A percentile compares a stretch with the other conserved stretches of the same genome.
phyloP scores from a whole-genome alignment of 2,797 vertebrate genomes.

The Danio kyathit region DNA sequence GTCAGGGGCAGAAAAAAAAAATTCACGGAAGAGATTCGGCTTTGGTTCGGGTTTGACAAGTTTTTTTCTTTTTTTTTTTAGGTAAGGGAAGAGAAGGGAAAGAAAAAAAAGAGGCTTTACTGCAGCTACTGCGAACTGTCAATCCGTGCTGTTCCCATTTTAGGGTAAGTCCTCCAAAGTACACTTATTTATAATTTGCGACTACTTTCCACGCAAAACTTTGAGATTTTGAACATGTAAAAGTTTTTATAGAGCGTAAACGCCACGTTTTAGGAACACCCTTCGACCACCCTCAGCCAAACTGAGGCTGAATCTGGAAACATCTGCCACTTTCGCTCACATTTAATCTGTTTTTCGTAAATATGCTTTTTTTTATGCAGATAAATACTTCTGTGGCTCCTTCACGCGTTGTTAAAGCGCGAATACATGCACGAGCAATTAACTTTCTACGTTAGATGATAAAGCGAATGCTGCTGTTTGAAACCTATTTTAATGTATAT shows the following conservation, averaged over 20 bases:
- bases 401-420: background rate
- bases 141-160: conserved; percentile 61
- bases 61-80: conserved; percentile 66
- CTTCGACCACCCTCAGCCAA: conserved; percentile 36
- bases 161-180: conserved; percentile 75
- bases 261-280: conserved; percentile 82
- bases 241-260: conserved; percentile 56
- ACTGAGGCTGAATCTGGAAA: background rate
- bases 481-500: background rate
- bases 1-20: conserved; percentile 72
- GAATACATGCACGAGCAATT: background rate
- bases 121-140: conserved; percentile 69
- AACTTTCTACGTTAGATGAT: background rate
- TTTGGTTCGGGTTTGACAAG: conserved; percentile 73
- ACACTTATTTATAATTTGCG: background rate
- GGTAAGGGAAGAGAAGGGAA: conserved; percentile 50
- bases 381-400: background rate
- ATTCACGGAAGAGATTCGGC: conserved; percentile 85
- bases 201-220: background rate
- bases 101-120: conserved; percentile 62
- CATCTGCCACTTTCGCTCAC: conserved; percentile 6
- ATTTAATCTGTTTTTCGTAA: background rate
- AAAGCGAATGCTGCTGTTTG: background rate
- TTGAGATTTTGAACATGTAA: conserved; percentile 46
- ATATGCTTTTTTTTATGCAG: background rate